Base-by-base conservation (phyloP, 2,888 invertebrate genomes). In the Scaptomyza polygonia region DNA sequence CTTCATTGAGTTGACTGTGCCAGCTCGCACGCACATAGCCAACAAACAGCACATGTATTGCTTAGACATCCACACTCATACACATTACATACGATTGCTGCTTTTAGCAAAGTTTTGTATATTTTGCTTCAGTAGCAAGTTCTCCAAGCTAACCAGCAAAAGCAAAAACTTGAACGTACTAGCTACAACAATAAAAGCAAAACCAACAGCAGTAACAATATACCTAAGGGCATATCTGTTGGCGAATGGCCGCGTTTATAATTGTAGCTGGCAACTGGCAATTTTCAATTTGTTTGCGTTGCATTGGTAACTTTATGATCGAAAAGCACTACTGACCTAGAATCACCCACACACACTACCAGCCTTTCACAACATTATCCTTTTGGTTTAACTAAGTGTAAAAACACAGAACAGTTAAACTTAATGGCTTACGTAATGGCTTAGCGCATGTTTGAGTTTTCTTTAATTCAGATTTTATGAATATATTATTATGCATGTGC, bases 1-100 rank as follows among this genome's bases (percentile, higher is more conserved):
- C 82, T 84, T 86, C 86, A 84, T 84, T 84, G 77, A 82, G 85
- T 84, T 77, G 85, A 73, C 81, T 77, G 52, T 66, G 70, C 62
- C 44, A 54, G 43, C 59, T 49, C 44, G 36, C 65, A 64, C 36
- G 44, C 42, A 65, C 57, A 44, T 40, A 51, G 25, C 7, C 14
- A 25, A 25, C 11, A 9, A 8, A 52, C 47, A 56, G 30, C 51
- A 58, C 39, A 57, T 40, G 45, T 29, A 48, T 51, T 11, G 48
- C 47, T 56, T 49, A 44, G 30, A 49, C 34, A 57, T n/a, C n/a
- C 29, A 39, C 21, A 39, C 36, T 64, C 55, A 62, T 47, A 45
- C 52, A 72, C 30, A 54, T 32, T 57, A 29, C 57, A 42, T 61
- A 72, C 67, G 63, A 52, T 75, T 70, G 78, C 76, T 80, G 74